A percentile compares a stretch with the other conserved stretches of the same genome.
phyloP scores from a whole-genome alignment of 2,113 vertebrate genomes.

The Rynchops niger region DNA sequence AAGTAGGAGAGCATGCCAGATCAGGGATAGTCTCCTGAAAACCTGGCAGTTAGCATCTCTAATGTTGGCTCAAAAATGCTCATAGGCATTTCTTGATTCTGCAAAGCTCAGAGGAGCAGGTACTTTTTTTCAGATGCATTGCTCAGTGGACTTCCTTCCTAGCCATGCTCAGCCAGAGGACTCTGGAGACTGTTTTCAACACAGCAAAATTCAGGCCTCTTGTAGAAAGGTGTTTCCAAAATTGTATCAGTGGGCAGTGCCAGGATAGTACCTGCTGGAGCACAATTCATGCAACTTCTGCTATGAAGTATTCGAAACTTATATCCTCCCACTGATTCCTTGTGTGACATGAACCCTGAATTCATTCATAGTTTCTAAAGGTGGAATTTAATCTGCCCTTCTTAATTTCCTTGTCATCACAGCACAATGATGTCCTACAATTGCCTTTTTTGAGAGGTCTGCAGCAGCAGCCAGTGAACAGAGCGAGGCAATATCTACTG shows the following conservation, averaged over 20 bases:
- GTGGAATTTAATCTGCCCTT: background rate
- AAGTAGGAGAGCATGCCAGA: background rate
- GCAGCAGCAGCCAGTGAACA: background rate
- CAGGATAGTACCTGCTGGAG: background rate
- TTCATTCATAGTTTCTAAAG: background rate
- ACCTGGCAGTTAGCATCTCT: background rate
- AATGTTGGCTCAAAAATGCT: background rate
- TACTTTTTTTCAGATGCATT: background rate
- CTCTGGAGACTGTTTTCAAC: background rate
- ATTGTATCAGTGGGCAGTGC: background rate
- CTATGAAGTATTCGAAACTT: background rate
- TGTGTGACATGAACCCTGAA: background rate
- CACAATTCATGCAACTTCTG: background rate
- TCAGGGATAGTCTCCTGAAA: background rate
- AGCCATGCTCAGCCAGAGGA: background rate
- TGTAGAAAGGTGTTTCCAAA: background rate
- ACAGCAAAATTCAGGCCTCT: background rate
- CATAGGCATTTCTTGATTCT: background rate
- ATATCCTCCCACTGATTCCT: background rate
- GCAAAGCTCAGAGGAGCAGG: background rate
- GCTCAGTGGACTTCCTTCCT: background rate
- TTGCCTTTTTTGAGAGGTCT: background rate
- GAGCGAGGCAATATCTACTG: background rate
- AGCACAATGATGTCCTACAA: background rate
- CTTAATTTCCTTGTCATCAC: background rate